phyloP scores from a whole-genome alignment of 2,888 invertebrate species.

The Ennomos quercinarius region DNA sequence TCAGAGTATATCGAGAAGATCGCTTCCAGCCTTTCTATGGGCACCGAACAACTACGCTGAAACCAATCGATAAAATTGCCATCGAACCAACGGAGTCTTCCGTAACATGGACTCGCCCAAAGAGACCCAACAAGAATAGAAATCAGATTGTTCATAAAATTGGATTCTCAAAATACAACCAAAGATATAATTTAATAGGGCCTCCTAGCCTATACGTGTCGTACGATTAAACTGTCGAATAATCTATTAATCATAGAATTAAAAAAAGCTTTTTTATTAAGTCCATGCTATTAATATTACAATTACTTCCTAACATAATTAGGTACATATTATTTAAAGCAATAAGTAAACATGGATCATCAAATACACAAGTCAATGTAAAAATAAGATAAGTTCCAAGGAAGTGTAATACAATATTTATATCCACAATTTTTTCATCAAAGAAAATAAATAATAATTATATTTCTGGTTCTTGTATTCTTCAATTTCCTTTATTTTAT shows the following conservation, averaged over 20 bases:
- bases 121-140: conserved; percentile 52
- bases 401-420: too few relatives aligned
- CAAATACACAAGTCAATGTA: too few relatives aligned
- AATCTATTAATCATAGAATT: neutral
- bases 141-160: conserved; percentile 38
- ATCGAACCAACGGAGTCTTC: conserved; percentile 55
- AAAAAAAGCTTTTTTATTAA: too few relatives aligned
- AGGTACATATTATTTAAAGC: too few relatives aligned
- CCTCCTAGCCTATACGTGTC: conserved; percentile 50
- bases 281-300: too few relatives aligned
- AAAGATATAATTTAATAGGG: conserved; percentile 40
- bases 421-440: too few relatives aligned
- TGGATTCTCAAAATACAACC: conserved; percentile 20
- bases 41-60: conserved; percentile 28
- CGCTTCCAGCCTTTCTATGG: conserved; percentile 32
- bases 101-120: conserved; percentile 68
- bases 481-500: too few relatives aligned
- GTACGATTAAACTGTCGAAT: conserved; percentile 23
- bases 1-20: conserved; percentile 50
- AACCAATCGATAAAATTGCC: conserved; percentile 32
- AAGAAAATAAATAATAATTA: too few relatives aligned
- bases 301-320: too few relatives aligned
- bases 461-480: too few relatives aligned
- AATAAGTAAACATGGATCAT: too few relatives aligned
- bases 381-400: too few relatives aligned